Evolutionary conservation across 2,797 vertebrate species (phyloP), one percentile per base, ranked within the genome.

Genomic region (Danio kyathit): DNA sequence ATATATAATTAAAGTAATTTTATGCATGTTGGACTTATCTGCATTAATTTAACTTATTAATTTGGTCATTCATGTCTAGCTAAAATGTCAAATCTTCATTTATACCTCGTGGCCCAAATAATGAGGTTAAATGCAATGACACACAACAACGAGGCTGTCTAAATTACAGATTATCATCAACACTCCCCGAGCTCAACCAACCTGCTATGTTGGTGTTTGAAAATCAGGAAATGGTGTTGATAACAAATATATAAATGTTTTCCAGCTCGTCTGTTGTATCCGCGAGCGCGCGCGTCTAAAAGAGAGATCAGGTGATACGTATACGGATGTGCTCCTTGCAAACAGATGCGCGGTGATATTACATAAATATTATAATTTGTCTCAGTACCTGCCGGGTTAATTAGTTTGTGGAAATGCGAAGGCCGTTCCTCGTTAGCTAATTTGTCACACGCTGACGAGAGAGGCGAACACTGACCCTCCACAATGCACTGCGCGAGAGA

Each of bases 341-440:
- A 95, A 95, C 96, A 96, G 96, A 97, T 96, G 96, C 95, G 96
- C 96, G 96, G 96, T 96, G 95, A 97, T 96, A 97, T 97, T 96
- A 97, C 94, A 97, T 96, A 97, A 97, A 97, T 96, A 96, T 96
- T 96, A 96, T 96, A 95, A 97, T 98, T 97, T 96, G 96, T 96
- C 96, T 97, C 96, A 96, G 95, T 96, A 96, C 96, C 95, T 96
- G 94, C 93, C 96, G 94, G 96, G 95, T 97, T 98, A 97, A 98
- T 97, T 97, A 97, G 96, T 97, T 97, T 97, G 96, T 96, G 96
- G 96, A 96, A 97, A 96, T 94, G 95, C 95, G 95, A 95, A 96
- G 97, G 96, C 95, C 95, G 95, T 96, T 97, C 96, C 96, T 97
- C 95, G 96, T 97, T 97, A 97, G 94, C 92, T 97, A 95, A 97